A percentile compares a stretch with the other conserved stretches of the same genome.
phyloP scores from a whole-genome alignment of 2,888 invertebrate species.

The Mythimna ferrago region DNA sequence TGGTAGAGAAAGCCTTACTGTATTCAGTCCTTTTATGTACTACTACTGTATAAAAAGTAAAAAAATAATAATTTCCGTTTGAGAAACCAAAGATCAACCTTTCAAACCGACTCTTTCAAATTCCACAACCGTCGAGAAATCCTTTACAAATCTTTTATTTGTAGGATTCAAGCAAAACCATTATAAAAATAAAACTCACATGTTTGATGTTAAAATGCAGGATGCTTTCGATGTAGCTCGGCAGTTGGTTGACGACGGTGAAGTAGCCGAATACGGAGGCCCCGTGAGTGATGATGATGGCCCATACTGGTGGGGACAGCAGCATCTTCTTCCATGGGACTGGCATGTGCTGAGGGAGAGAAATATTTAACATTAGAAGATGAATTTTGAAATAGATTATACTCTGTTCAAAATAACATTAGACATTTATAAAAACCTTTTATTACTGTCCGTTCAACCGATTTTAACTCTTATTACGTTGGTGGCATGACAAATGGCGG shows the following conservation, averaged over 20 bases:
- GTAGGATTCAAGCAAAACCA: not conserved
- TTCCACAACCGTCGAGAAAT: not conserved
- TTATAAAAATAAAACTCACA: slow-evolving; percentile 82
- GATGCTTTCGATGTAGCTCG: slow-evolving; percentile 96
- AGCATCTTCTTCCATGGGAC: slow-evolving; percentile 95
- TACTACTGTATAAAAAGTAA: not conserved
- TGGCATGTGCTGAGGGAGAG: slow-evolving; percentile 78
- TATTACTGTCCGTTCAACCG: no score
- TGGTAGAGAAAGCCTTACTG: no score
- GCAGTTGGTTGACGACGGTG: slow-evolving; percentile 96
- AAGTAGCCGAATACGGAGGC: slow-evolving; percentile 97
- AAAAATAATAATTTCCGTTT: not conserved
- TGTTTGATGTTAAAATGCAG: slow-evolving; percentile 94
- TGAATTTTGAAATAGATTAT: not conserved
- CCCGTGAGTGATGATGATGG: slow-evolving; percentile 95
- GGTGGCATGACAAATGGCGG: no score
- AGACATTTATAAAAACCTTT: no score
- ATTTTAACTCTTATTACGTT: no score
- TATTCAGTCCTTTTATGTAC: no score
- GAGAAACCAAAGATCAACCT: not conserved
- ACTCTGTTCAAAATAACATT: no score
- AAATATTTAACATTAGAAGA: not conserved
- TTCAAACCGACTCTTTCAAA: not conserved
- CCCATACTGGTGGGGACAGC: slow-evolving; percentile 95
- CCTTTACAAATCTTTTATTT: not conserved